Evolutionary conservation across 2,113 vertebrate genomes (phyloP).

Genomic region (Myxocyprinus asiaticus): DNA sequence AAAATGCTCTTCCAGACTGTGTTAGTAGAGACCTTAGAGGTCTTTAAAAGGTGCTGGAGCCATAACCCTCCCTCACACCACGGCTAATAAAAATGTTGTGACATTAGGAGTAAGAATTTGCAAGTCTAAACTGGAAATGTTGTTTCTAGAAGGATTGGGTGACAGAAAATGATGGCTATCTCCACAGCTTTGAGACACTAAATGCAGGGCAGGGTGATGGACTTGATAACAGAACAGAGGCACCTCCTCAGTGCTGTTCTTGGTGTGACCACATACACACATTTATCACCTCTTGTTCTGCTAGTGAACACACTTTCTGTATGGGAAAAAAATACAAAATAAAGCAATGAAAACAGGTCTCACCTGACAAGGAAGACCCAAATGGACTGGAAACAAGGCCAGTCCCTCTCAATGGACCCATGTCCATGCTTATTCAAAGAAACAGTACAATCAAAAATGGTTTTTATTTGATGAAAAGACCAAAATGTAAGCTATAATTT

Average conservation of each 20-base stretch:
- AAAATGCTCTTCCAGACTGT: slow-evolving; percentile 49
- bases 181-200: slow-evolving; percentile 47
- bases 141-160: slow-evolving; percentile 63
- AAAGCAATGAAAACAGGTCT: too few species aligned
- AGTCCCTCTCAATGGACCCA: too few species aligned
- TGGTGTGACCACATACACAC: slow-evolving; percentile 9
- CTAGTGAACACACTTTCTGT: neutral
- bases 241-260: neutral
- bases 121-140: slow-evolving; percentile 58
- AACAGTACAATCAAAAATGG: too few species aligned
- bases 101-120: slow-evolving; percentile 59
- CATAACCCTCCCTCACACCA: slow-evolving; percentile 56
- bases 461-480: too few species aligned
- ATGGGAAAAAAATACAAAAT: neutral
- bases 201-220: slow-evolving; percentile 57
- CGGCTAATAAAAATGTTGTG: slow-evolving; percentile 69
- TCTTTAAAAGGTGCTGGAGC: slow-evolving; percentile 60
- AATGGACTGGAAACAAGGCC: too few species aligned
- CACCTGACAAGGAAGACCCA: too few species aligned
- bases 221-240: slow-evolving; percentile 18
- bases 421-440: too few species aligned
- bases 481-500: too few species aligned
- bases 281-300: neutral
- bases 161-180: slow-evolving; percentile 64
- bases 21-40: slow-evolving; percentile 33